Base-by-base conservation (phyloP, 2,797 vertebrate species). In the Oryzias sinensis region DNA sequence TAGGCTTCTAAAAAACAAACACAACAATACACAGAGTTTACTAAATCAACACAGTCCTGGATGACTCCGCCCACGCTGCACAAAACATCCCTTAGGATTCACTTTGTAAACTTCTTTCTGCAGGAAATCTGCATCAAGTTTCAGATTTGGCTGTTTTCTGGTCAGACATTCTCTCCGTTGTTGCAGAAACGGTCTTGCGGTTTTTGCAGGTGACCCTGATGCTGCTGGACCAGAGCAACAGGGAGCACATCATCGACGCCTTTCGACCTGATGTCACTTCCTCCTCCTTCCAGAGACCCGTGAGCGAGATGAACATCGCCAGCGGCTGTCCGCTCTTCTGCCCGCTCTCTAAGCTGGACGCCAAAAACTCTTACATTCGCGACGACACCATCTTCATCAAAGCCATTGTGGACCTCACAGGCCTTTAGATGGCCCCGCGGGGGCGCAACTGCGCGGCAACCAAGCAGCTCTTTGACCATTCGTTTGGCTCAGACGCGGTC, bases 311-410 rank as follows among this genome's bases (percentile, higher is more conserved):
- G 96, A 99, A 99, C 90, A 96, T 99, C 0, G 97, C 97, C 78
- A 98, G 97, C 0, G 97, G 97, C 79, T 99, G 97, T 65, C 97
- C 97, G 0, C 95, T 98, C 59, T 99, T 99, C 91, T 98, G 96
- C 79, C 96, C 96, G 0, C 92, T 98, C 9, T 92, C 94, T 15
- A 93, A 95, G 78, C 94, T 98, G 62, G 96, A 98, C 54, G 85
- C 92, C 79, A 97, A 96, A 89, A 96, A 95, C 80, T 94, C 95
- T 20, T 98, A 98, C 50, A 94, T 98, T 63, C 94, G 95, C 0
- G 96, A 99, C 1, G 97, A 99, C 20, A 94, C 94, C 83, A 95
- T 98, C 89, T 99, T 98, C 89, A 95, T 99, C 89, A 99, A 99
- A 90, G 96, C 94, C 66, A 98, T 99, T 1, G 97, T 98, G 82